phyloP scores from a whole-genome alignment of 2,113 vertebrate genomes.

The Epinephelus fuscoguttatus region DNA sequence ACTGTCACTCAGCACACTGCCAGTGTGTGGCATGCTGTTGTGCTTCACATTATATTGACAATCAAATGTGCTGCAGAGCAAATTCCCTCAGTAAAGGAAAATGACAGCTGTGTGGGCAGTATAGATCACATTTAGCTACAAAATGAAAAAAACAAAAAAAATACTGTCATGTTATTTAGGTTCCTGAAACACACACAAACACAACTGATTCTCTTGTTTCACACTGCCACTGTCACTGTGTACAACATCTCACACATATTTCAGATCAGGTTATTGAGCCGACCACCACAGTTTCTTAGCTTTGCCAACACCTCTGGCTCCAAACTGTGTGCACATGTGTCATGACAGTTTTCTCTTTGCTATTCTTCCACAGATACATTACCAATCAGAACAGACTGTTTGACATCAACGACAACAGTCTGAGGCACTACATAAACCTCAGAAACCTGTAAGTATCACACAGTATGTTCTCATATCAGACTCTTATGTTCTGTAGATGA shows the following conservation, averaged over 20 bases:
- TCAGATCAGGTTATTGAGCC: background rate
- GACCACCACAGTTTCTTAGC: no score
- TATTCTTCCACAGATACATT: conserved; percentile 89
- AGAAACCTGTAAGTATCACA: conserved; percentile 93
- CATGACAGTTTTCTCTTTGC: background rate
- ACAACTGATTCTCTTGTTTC: background rate
- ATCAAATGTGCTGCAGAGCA: conserved; percentile 22
- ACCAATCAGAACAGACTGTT: conserved; percentile 91
- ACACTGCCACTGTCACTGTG: background rate
- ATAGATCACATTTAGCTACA: background rate
- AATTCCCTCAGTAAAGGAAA: background rate
- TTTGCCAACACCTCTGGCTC: no score
- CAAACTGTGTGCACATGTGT: background rate
- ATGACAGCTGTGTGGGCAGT: conserved; percentile 10
- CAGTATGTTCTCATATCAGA: background rate
- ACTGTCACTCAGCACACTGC: background rate
- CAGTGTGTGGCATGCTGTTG: background rate
- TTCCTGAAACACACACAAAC: conserved; percentile 19
- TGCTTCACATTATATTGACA: background rate
- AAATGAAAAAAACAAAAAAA: background rate
- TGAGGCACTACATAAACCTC: conserved; percentile 94
- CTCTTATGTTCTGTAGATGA: background rate
- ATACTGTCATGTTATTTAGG: background rate
- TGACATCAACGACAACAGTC: conserved; percentile 91
- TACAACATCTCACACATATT: no score